Percentiles rank a stretch among this genome's conserved stretches.
These are phyloP conservation scores for Tympanoctomys barrerae DNA, from an alignment of 2,797 vertebrate genomes.

Conservation along the genomic window DNA sequence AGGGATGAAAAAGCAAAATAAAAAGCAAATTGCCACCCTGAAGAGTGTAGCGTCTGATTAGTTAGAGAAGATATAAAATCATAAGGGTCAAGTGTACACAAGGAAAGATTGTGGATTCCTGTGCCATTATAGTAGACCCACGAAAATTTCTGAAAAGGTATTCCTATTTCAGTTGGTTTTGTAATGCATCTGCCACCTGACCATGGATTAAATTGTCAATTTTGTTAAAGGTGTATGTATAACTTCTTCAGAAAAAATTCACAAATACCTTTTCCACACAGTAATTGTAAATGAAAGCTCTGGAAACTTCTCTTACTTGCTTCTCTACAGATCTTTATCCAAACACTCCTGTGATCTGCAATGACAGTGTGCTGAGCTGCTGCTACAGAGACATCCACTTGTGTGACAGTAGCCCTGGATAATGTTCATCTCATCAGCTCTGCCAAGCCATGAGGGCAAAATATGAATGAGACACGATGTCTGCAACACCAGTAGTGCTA, in stretches of 20 bases:
- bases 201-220: conserved; percentile 62
- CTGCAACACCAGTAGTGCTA: conserved; percentile 95
- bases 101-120: neutral
- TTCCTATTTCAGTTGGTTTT: conserved; percentile 35
- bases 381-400: conserved; percentile 69
- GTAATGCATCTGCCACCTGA: conserved; percentile 59
- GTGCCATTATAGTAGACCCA: neutral
- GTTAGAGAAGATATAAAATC: neutral
- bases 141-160: conserved; percentile 53
- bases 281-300: conserved; percentile 57
- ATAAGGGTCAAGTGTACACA: neutral
- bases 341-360: neutral
- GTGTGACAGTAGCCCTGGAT: neutral
- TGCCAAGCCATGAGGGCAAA: conserved; percentile 93
- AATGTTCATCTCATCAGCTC: conserved; percentile 89
- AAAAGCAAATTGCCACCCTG: too few relatives aligned
- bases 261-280: conserved; percentile 65
- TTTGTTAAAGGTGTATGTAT: neutral
- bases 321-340: conserved; percentile 60
- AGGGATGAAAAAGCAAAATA: neutral
- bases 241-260: conserved; percentile 64
- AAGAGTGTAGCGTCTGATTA: neutral
- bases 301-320: conserved; percentile 15
- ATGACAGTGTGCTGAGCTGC: conserved; percentile 37
- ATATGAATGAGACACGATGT: conserved; percentile 98